These are phyloP conservation scores for Tetranychus piercei DNA, from an alignment of 2,888 invertebrate species.

Conservation along the genomic window DNA sequence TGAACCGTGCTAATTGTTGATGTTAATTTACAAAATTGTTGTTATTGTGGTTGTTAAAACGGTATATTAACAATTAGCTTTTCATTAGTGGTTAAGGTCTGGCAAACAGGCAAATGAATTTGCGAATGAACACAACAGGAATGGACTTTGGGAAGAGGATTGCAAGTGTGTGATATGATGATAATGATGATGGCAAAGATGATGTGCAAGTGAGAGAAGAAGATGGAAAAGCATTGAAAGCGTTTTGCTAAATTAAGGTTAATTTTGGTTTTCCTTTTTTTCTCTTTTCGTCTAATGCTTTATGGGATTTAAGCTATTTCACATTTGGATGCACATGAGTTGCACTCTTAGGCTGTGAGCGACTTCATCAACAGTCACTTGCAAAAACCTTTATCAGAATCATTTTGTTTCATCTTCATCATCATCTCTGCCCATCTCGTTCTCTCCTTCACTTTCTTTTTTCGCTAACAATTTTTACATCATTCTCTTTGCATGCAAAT, in stretches of 20 bases:
- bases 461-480: not conserved
- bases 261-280: not conserved
- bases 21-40: no score
- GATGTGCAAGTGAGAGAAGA: not conserved
- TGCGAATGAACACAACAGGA: no score
- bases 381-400: not conserved
- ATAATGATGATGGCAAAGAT: not conserved
- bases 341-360: not conserved
- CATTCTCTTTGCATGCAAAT: not conserved
- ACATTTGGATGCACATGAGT: not conserved
- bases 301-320: not conserved
- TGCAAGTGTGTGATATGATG: not conserved
- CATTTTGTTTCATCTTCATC: not conserved
- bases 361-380: not conserved
- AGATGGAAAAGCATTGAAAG: not conserved
- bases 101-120: no score
- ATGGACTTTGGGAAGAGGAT: no score
- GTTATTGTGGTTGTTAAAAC: no score
- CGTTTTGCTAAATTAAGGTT: not conserved
- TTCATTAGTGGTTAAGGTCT: no score
- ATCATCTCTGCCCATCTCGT: not conserved
- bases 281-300: not conserved
- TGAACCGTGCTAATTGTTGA: no score
- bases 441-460: conserved; percentile 5
- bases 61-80: no score